Evolutionary conservation across 2,113 vertebrate species (phyloP).

Genomic region (Tyto alba): DNA sequence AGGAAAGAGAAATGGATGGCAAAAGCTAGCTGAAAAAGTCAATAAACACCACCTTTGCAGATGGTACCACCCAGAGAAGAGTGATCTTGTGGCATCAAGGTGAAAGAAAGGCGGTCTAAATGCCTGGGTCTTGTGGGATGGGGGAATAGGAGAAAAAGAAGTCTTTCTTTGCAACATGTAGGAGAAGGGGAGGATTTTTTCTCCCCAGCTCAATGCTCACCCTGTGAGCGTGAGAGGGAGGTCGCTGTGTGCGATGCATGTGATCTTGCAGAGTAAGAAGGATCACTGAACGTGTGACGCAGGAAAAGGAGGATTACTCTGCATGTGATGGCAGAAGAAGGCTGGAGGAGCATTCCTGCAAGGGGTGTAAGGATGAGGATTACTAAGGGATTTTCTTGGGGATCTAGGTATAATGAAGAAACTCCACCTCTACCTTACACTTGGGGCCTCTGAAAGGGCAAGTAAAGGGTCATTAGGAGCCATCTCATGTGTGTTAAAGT

Average conservation of each 20-base stretch:
- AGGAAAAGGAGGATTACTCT: conserved; percentile 27
- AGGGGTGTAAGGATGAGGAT: not conserved
- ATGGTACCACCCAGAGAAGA: not conserved
- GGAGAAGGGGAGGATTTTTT: not conserved
- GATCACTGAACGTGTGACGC: conserved; percentile 24
- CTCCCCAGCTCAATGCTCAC: not conserved
- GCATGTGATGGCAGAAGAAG: conserved; percentile 33
- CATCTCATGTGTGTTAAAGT: not conserved
- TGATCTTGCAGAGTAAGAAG: conserved; percentile 22
- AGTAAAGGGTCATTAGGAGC: not conserved
- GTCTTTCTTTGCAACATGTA: not conserved
- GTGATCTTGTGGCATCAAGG: not conserved
- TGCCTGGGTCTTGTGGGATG: not conserved
- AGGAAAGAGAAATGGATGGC: not conserved
- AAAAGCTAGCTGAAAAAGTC: not conserved
- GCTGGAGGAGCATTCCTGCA: not conserved
- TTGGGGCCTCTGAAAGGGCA: not conserved
- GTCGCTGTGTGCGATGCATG: not conserved
- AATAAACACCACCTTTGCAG: not conserved
- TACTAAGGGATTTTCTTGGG: not conserved
- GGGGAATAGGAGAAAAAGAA: not conserved
- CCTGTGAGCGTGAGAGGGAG: not conserved
- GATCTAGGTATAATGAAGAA: not conserved
- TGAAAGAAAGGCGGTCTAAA: not conserved
- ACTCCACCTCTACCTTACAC: not conserved